These are phyloP conservation scores for Ornithoptera alexandrae DNA, from an alignment of 2,888 invertebrate genomes.

Conservation along the genomic window DNA sequence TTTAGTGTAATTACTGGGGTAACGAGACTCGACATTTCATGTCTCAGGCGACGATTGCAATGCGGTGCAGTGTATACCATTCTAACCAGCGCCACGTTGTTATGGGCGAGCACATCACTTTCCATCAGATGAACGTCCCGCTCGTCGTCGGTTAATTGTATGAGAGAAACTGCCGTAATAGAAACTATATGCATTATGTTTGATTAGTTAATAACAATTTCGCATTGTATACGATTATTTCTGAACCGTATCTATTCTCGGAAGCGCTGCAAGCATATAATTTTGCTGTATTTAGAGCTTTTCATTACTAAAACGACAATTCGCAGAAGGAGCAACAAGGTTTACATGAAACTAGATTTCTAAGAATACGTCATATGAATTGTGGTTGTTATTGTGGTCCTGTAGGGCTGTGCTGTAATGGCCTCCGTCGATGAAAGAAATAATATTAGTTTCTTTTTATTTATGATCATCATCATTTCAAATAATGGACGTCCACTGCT, in stretches of 20 bases:
- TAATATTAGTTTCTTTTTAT: neutral
- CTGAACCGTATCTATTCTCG: conserved; percentile 8
- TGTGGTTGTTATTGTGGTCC: conserved; percentile 32
- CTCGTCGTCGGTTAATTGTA: too few species aligned
- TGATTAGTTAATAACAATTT: neutral
- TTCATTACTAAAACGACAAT: conserved; percentile 33
- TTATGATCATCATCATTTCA: too few species aligned
- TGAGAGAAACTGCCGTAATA: neutral
- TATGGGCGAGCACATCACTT: too few species aligned
- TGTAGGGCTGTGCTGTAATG: neutral
- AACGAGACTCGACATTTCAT: too few species aligned
- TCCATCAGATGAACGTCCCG: too few species aligned
- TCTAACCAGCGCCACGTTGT: too few species aligned
- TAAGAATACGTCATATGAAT: conserved; percentile 39
- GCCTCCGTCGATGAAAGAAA: neutral
- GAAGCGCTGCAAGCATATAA: conserved; percentile 8
- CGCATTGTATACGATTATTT: neutral
- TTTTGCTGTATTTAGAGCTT: conserved; percentile 21
- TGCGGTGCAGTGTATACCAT: too few species aligned
- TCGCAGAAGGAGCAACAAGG: conserved; percentile 41
- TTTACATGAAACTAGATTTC: conserved; percentile 41
- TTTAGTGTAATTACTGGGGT: too few species aligned
- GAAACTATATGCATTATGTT: neutral
- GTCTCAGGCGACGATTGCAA: too few species aligned
- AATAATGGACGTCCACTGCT: too few species aligned